Evolutionary conservation across 1,140 invertebrate species (phyloP), one percentile per base, ranked within the genome.

Genomic region (Micrasema longulum): DNA sequence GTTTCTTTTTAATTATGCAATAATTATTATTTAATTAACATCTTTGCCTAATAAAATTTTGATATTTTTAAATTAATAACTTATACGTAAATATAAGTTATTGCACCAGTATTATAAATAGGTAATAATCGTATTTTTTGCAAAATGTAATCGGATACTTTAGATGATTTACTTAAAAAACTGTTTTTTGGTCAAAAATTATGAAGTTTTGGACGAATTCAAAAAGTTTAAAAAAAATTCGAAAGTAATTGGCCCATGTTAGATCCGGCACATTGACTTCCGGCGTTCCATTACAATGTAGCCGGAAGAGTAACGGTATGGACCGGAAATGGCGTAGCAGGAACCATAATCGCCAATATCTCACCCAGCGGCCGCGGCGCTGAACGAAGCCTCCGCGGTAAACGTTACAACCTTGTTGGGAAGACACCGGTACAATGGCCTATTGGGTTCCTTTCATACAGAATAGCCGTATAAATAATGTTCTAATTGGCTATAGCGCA

Each of bases 341-440:
- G 55, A 60, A 60, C 55, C 55, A 60, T 60, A 60, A 60, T 60
- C 55, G 55, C 55, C 55, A 38, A 60, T 60, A 60, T 60, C 55
- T 60, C 55, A 60, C 55, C 53, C 22, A 18, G 36, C 35, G 55
- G 36, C n/a, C 10, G 36, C n/a, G 55, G 36, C 7, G 55, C 55
- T 60, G 41, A 60, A 60, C 55, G 55, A 60, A 60, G 22, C 55
- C 22, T 35, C 55, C 36, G 20, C 16, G 16, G 55, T 23, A 35
- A 35, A 16, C 36, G 11, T 22, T 60, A 22, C 35, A 14, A 20
- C 55, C 55, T 60, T 60, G 41, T 60, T 60, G 55, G 20, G 18
- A 36, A 36, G 55, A 60, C 55, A 60, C 55, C 55, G 38, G 55
- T 41, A 60, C 55, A 60, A 60, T 60, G 41, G 35, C 6, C 55